Conservation (phyloP, 2,888 invertebrate species). For the Apamea monoglypha region DNA sequence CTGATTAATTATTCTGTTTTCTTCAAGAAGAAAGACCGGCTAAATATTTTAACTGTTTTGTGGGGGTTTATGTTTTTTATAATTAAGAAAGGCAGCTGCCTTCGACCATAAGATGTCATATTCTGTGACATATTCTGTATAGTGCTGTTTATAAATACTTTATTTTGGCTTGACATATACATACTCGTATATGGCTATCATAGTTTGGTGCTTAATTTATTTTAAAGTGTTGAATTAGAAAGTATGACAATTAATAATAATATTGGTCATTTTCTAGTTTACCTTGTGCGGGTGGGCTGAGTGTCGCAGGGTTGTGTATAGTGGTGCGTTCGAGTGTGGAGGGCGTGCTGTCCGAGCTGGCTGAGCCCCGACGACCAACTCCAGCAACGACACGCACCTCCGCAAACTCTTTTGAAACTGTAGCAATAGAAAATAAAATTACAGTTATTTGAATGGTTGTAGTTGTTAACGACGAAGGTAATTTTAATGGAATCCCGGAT, state of each 20-base stretch:
- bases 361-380: slow-evolving; percentile 88
- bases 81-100: not conserved
- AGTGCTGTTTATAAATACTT: too few species aligned
- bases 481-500: not conserved
- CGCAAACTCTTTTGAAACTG: slow-evolving; percentile 88
- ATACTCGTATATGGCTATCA: too few species aligned
- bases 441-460: not conserved
- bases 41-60: not conserved
- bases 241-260: not conserved
- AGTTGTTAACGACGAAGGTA: not conserved
- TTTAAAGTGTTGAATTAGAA: not conserved
- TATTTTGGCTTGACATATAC: too few species aligned
- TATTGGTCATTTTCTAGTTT: not conserved
- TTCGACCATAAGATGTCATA: too few species aligned
- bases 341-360: slow-evolving; percentile 91
- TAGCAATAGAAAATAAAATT: slow-evolving; percentile 16
- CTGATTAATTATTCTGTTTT: not conserved
- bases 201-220: not conserved
- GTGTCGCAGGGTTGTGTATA: slow-evolving; percentile 87
- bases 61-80: not conserved
- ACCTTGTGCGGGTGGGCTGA: slow-evolving; percentile 75
- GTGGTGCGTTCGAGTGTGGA: slow-evolving; percentile 90
- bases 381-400: slow-evolving; percentile 83
- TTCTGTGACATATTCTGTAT: too few species aligned
- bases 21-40: too few species aligned